phyloP scores from a whole-genome alignment of 2,113 vertebrate species.

The Callocephalon fimbriatum region DNA sequence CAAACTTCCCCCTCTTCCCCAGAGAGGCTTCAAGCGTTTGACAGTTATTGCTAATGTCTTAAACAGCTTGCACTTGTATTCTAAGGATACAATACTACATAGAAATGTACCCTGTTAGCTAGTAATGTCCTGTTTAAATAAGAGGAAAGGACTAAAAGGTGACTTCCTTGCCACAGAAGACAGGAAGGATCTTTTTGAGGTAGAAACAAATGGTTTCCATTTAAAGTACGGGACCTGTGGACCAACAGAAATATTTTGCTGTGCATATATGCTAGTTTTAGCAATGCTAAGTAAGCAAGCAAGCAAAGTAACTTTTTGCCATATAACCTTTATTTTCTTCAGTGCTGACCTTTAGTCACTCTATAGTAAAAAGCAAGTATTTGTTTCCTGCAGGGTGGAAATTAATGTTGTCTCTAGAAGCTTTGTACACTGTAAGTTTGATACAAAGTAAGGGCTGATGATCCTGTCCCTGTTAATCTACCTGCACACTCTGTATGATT shows the following conservation, averaged over 20 bases:
- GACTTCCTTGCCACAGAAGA: background rate
- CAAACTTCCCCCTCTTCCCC: background rate
- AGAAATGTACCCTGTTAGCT: background rate
- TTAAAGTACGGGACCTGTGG: background rate
- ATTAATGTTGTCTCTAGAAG: background rate
- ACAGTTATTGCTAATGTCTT: background rate
- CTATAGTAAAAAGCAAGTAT: background rate
- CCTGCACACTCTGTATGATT: background rate
- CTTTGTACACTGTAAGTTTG: background rate
- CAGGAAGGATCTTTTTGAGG: background rate
- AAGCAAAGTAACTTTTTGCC: background rate
- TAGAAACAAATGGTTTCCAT: background rate
- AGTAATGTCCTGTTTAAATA: background rate
- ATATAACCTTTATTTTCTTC: background rate
- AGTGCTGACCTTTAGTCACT: background rate
- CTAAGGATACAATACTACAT: background rate
- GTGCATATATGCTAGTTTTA: background rate
- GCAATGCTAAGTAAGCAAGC: background rate
- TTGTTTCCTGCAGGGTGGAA: background rate
- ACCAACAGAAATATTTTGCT: background rate
- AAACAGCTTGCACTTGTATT: background rate
- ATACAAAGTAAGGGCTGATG: background rate
- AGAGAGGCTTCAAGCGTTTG: background rate
- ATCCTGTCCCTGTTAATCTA: background rate
- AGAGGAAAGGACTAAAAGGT: background rate